These are phyloP conservation scores for Mycalesis mineus DNA, from an alignment of 2,888 invertebrate species.

Conservation along the genomic window DNA sequence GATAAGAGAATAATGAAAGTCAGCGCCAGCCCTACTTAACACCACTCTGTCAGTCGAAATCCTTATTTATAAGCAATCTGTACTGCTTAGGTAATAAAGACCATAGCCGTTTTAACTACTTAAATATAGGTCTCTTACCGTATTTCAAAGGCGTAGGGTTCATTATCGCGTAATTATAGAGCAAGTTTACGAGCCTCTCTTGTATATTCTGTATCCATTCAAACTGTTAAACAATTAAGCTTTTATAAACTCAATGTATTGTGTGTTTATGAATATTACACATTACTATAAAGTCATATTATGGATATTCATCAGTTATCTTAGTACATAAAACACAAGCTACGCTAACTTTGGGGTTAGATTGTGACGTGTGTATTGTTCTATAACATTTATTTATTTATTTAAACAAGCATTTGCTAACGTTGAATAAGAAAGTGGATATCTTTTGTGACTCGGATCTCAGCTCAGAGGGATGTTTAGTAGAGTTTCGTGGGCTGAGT, in stretches of 20 bases:
- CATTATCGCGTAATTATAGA: slow-evolving; percentile 4
- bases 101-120: slow-evolving; percentile 10
- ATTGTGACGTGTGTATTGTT: no score
- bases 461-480: no score
- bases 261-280: not conserved
- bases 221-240: not conserved
- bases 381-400: no score
- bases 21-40: slow-evolving; percentile 9
- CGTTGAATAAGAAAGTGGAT: no score
- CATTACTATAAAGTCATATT: not conserved
- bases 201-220: not conserved
- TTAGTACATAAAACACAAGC: no score
- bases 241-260: not conserved
- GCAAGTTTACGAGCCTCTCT: not conserved
- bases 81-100: slow-evolving; percentile 18
- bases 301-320: no score
- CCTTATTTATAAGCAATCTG: slow-evolving; percentile 17
- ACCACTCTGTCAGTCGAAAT: slow-evolving; percentile 11
- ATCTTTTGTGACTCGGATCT: no score
- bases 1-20: no score
- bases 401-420: no score
- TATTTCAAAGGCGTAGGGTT: slow-evolving; percentile 11
- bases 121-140: slow-evolving; percentile 3
- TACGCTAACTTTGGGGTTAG: no score
- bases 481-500: no score